Percentiles rank a stretch among this genome's conserved stretches.
phyloP scores from a whole-genome alignment of 2,888 invertebrate species.

The Biston stratarius region DNA sequence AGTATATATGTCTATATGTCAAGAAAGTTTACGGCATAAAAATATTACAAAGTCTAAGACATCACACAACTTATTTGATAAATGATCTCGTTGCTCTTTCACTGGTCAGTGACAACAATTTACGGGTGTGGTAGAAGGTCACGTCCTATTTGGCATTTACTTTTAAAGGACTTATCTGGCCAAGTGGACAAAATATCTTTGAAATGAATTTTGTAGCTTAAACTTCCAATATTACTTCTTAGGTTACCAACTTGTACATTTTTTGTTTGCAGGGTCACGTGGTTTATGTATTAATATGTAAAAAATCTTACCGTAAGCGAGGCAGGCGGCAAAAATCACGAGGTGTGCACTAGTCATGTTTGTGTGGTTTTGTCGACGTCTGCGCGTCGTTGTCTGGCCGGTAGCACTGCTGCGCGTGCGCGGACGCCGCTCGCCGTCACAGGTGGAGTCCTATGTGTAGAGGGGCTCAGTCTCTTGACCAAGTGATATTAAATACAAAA shows the following conservation, averaged over 20 bases:
- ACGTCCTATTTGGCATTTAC: constrained; percentile 10
- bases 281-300: not conserved
- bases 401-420: constrained; percentile 71
- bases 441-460: constrained; percentile 61
- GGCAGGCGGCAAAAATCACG: constrained; percentile 68
- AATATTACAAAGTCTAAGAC: not conserved
- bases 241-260: not conserved
- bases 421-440: constrained; percentile 55
- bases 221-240: not conserved
- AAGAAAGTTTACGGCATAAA: not conserved
- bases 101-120: not conserved
- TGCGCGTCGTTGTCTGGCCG: constrained; percentile 69
- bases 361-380: constrained; percentile 64
- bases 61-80: not conserved
- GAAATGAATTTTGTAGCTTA: not conserved
- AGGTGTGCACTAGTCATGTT: constrained; percentile 74
- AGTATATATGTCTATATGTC: too few species aligned
- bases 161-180: not conserved
- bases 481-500: not conserved
- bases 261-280: not conserved
- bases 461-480: constrained; percentile 40
- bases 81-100: not conserved
- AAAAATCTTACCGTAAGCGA: constrained; percentile 72
- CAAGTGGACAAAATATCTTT: not conserved
- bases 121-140: constrained; percentile 8